A percentile compares a stretch with the other conserved stretches of the same genome.
These are phyloP conservation scores for Colius striatus DNA, from an alignment of 2,113 vertebrate genomes.

Conservation along the genomic window DNA sequence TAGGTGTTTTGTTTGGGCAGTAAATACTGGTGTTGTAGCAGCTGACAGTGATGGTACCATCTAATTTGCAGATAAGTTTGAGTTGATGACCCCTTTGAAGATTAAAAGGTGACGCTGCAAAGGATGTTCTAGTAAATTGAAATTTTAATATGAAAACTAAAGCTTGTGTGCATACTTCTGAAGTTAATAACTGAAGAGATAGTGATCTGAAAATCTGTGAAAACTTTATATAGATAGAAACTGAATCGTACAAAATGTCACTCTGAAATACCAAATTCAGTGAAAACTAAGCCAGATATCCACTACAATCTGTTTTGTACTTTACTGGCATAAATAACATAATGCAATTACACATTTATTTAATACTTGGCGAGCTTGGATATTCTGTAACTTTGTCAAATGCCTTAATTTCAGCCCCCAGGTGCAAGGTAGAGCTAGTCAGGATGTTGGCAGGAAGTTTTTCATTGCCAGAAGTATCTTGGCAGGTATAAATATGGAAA, in stretches of 20 bases:
- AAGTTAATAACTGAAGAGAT: neutral
- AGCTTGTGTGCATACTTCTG: neutral
- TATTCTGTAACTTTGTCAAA: neutral
- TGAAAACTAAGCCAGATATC: neutral
- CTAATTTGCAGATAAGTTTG: slow-evolving; percentile 4
- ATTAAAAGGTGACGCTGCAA: neutral
- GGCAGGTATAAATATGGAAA: neutral
- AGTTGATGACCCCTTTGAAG: slow-evolving; percentile 21
- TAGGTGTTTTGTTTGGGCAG: neutral
- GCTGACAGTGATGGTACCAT: neutral
- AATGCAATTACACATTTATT: neutral
- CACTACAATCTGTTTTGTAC: neutral
- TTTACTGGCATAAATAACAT: neutral
- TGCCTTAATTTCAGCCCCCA: neutral
- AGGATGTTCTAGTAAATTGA: neutral
- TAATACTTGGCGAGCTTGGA: neutral
- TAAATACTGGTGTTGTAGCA: neutral
- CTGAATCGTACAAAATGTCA: neutral
- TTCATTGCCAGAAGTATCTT: neutral
- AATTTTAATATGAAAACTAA: neutral
- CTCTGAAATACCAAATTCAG: neutral
- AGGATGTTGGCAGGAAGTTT: neutral
- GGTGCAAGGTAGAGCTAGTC: neutral
- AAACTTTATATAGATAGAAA: neutral
- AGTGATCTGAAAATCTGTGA: neutral